Conservation (phyloP, 2,797 vertebrate genomes). For the Tokudaia tokunoshimensis region DNA sequence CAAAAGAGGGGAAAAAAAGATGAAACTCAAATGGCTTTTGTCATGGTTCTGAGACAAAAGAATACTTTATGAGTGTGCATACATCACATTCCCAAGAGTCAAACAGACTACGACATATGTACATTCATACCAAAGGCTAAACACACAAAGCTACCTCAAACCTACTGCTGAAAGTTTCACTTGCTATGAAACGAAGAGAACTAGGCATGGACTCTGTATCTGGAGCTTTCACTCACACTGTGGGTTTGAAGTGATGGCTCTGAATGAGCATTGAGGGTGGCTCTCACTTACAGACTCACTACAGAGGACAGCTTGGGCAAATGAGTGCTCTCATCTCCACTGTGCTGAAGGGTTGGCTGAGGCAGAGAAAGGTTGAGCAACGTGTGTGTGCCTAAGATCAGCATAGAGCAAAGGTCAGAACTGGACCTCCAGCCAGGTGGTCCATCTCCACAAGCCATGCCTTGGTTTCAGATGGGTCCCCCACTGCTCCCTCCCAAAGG, state of each 20-base stretch:
- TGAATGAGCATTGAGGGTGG: not conserved
- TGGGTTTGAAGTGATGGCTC: not conserved
- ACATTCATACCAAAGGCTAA: not conserved
- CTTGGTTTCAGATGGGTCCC: fast-evolving
- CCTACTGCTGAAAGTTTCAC: not conserved
- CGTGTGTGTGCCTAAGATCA: not conserved
- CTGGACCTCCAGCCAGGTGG: not conserved
- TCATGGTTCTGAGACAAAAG: constrained; percentile 41
- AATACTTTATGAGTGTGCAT: not conserved
- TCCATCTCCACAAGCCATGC: too few species aligned
- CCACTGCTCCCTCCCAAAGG: not conserved
- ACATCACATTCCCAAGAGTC: not conserved
- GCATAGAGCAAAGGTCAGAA: fast-evolving
- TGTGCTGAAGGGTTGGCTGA: not conserved
- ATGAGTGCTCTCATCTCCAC: fast-evolving
- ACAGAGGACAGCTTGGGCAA: not conserved
- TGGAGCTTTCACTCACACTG: not conserved
- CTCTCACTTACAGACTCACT: not conserved
- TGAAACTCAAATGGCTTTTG: not conserved
- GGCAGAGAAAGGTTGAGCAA: not conserved
- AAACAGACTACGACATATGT: not conserved
- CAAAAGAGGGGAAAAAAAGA: not conserved
- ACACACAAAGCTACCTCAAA: not conserved
- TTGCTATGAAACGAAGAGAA: not conserved
- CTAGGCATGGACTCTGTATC: not conserved